Evolutionary conservation across 2,797 vertebrate species (phyloP).

Genomic region (Vespertilio murinus): DNA sequence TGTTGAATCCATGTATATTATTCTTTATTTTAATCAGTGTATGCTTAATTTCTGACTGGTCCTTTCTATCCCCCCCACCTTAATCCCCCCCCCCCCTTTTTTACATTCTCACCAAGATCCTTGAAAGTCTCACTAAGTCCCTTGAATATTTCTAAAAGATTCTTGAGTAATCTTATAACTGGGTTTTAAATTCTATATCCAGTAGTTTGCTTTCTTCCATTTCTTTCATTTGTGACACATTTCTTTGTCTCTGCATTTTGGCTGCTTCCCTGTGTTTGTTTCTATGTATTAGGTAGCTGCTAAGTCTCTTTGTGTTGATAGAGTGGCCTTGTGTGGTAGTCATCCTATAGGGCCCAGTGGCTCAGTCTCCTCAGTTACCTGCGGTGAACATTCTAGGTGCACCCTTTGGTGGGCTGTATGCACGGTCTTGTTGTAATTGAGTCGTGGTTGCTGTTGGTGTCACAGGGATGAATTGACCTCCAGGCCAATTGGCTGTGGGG

Average conservation of each 20-base stretch:
- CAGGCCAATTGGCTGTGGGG: background rate
- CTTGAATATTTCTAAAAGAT: too few relatives aligned
- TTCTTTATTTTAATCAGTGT: background rate
- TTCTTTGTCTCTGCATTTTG: background rate
- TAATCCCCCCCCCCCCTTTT: too few relatives aligned
- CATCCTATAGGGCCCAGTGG: background rate
- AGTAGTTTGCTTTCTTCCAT: background rate
- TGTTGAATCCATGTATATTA: background rate
- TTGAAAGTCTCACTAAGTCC: background rate
- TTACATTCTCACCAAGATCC: background rate
- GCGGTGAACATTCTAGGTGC: background rate
- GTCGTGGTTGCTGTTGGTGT: background rate
- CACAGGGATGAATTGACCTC: background rate
- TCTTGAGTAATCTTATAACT: background rate
- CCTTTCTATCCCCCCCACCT: too few relatives aligned
- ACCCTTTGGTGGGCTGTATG: background rate
- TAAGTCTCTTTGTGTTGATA: background rate
- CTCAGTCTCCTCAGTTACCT: background rate
- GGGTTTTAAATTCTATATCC: background rate
- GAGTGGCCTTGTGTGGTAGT: background rate
- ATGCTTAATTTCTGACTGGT: background rate
- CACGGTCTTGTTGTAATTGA: background rate
- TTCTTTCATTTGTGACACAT: background rate
- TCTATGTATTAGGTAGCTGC: background rate
- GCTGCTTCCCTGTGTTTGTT: background rate